Percentiles rank a stretch among this genome's conserved stretches.
phyloP scores from a whole-genome alignment of 92 coral and sea anemone genomes.

The Hydrozoanthus gracilis region DNA sequence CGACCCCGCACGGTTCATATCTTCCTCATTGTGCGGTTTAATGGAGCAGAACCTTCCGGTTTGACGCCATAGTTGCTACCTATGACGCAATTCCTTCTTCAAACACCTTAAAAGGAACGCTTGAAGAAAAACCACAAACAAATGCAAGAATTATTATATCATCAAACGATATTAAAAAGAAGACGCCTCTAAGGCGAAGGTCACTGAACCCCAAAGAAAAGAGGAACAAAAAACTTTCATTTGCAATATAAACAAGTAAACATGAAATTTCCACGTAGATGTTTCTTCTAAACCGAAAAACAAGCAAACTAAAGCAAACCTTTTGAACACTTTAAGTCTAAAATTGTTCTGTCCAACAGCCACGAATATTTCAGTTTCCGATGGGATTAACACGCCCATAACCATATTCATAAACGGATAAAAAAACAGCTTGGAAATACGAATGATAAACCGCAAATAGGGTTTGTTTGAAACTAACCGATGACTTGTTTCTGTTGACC shows the following conservation, averaged over 20 bases:
- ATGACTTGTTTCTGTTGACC: neutral
- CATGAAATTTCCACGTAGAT: no score
- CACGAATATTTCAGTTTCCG: neutral
- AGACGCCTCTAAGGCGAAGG: neutral
- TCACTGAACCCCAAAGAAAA: neutral
- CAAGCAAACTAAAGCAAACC: no score
- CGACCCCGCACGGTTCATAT: neutral
- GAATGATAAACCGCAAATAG: no score
- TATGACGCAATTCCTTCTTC: neutral
- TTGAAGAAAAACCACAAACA: constrained; percentile 2
- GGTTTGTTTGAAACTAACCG: neutral
- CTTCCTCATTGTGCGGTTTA: no score
- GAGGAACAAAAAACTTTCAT: neutral
- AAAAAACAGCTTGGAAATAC: neutral
- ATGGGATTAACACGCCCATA: neutral
- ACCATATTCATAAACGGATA: neutral
- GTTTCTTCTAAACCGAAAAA: neutral
- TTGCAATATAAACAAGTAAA: neutral
- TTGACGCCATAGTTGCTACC: constrained; percentile 5
- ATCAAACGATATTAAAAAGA: neutral
- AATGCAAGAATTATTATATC: neutral
- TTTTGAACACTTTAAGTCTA: no score
- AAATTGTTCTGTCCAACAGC: neutral
- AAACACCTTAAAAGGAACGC: neutral
- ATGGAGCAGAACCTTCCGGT: neutral